phyloP scores from a whole-genome alignment of 2,113 vertebrate species.

The Mugil cephalus region DNA sequence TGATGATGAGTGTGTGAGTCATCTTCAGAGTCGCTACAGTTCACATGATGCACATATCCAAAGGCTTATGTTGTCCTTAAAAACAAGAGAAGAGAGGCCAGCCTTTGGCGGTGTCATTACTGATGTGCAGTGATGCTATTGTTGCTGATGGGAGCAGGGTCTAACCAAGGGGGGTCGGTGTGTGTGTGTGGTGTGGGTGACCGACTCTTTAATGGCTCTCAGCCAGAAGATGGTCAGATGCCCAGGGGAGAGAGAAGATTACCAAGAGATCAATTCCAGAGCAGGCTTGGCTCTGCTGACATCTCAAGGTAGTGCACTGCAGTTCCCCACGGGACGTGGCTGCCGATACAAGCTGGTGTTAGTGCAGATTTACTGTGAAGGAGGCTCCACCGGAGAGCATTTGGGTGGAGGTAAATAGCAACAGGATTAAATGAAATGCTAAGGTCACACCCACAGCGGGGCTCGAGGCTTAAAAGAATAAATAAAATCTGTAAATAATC shows the following conservation, averaged over 20 bases:
- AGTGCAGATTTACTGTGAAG: conserved; percentile 54
- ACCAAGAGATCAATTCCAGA: conserved; percentile 74
- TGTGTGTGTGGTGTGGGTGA: not conserved
- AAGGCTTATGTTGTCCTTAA: conserved; percentile 37
- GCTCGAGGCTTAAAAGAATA: not conserved
- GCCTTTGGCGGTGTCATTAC: conserved; percentile 20
- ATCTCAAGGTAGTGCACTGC: conserved; percentile 64
- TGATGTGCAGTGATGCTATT: conserved; percentile 26
- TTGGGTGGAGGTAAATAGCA: conserved; percentile 18
- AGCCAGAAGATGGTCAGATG: conserved; percentile 33
- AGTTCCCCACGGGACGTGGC: conserved; percentile 40
- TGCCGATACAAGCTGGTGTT: conserved; percentile 47
- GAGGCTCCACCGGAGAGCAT: conserved; percentile 18
- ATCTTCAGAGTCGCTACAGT: not conserved
- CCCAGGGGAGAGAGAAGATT: conserved; percentile 64
- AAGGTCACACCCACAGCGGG: not conserved
- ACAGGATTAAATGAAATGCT: conserved; percentile 31
- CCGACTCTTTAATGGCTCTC: conserved; percentile 63
- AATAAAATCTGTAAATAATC: no score
- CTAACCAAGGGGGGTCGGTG: not conserved
- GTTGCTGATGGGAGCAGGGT: conserved; percentile 1
- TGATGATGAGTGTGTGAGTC: not conserved
- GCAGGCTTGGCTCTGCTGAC: conserved; percentile 50
- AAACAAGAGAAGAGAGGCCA: conserved; percentile 19
- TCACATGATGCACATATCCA: conserved; percentile 30